phyloP scores from a whole-genome alignment of 2,888 invertebrate species.

The Sphaerophoria rueppellii region DNA sequence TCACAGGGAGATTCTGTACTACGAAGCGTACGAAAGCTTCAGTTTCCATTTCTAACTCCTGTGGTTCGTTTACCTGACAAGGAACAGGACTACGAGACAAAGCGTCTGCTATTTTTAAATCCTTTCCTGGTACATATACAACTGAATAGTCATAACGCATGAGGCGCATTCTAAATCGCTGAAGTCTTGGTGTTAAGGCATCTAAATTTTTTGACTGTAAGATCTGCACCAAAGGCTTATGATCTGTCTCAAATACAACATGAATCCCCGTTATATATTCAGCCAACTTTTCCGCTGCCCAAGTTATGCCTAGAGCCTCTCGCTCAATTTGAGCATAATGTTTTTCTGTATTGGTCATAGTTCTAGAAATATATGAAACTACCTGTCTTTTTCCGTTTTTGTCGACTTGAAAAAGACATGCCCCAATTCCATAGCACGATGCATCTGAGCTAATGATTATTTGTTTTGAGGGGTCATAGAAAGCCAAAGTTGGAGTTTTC shows the following conservation, averaged over 20 bases:
- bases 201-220: constrained; percentile 11
- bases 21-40: neutral
- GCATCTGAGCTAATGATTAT: no score
- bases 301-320: constrained; percentile 6
- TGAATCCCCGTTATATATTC: neutral
- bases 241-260: constrained; percentile 9
- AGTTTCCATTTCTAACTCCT: neutral
- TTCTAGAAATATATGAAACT: neutral
- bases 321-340: no score
- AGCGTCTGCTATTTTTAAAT: neutral
- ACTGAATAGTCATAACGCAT: constrained; percentile 5
- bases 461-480: no score
- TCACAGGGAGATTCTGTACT: no score
- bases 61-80: neutral
- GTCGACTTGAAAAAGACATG: no score
- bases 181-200: constrained; percentile 19
- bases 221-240: constrained; percentile 12
- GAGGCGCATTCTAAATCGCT: constrained; percentile 4
- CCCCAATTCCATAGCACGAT: no score
- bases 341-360: neutral
- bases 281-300: constrained; percentile 5
- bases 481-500: no score
- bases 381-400: no score
- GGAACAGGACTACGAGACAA: neutral
- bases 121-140: constrained; percentile 11